phyloP scores from a whole-genome alignment of 2,113 vertebrate species.

The Xiphias gladius region DNA sequence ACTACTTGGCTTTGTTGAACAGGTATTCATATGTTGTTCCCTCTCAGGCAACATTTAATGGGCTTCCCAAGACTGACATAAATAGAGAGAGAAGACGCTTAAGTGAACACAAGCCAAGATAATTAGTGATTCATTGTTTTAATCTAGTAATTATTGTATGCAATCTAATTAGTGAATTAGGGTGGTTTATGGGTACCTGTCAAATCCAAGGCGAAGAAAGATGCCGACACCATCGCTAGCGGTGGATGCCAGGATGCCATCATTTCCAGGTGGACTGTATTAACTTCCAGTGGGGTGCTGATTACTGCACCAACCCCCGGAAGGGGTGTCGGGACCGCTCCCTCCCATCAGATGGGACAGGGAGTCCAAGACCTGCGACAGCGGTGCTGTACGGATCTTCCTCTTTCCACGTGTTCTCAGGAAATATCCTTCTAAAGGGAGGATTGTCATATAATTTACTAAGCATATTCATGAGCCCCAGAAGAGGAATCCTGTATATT shows the following conservation, averaged over 20 bases:
- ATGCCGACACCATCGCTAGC: background rate
- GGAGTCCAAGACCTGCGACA: background rate
- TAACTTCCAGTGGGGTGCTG: background rate
- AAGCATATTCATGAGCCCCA: background rate
- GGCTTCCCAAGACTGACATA: background rate
- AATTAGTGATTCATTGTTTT: background rate
- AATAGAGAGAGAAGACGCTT: background rate
- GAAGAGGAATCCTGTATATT: background rate
- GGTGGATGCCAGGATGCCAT: background rate
- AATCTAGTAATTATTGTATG: background rate
- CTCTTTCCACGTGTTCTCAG: background rate
- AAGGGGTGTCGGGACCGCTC: background rate
- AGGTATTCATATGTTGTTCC: no score
- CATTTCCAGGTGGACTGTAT: background rate
- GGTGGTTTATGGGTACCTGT: background rate
- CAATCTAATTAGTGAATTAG: background rate
- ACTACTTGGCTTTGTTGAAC: background rate
- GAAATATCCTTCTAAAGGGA: background rate
- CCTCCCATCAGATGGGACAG: background rate
- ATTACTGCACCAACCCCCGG: background rate
- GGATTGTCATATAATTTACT: background rate
- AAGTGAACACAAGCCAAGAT: background rate
- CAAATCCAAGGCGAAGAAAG: background rate
- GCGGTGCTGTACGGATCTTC: background rate
- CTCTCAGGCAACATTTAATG: no score